Evolutionary conservation across 2,113 vertebrate species (phyloP).

Genomic region (Nibea coibor): DNA sequence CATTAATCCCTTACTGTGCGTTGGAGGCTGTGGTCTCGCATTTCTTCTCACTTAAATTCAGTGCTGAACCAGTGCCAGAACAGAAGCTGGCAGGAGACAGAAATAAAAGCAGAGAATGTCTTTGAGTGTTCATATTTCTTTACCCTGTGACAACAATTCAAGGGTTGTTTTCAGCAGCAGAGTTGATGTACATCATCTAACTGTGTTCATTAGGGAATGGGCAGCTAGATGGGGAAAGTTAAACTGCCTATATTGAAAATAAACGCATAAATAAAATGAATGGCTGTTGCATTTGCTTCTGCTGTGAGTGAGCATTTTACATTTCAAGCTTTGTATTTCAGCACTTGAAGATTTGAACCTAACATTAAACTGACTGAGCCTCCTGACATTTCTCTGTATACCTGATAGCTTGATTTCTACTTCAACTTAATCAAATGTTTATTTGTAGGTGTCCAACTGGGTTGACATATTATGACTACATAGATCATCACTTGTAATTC

Average conservation of each 20-base stretch:
- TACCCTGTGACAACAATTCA: slow-evolving; percentile 3
- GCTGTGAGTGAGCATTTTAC: not conserved
- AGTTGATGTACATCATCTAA: not conserved
- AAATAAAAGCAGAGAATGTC: not conserved
- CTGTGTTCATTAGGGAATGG: not conserved
- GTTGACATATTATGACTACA: not conserved
- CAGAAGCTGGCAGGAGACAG: slow-evolving; percentile 42
- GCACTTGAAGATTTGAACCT: not conserved
- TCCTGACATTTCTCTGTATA: not conserved
- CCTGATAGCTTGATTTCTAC: not conserved
- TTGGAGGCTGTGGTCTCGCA: slow-evolving; percentile 30
- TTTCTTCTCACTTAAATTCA: slow-evolving; percentile 42
- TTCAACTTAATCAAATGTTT: not conserved
- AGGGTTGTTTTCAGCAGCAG: slow-evolving; percentile 6
- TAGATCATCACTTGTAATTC: not conserved
- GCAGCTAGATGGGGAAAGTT: not conserved
- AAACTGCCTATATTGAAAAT: not conserved
- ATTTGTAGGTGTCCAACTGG: not conserved
- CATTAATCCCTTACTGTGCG: slow-evolving; percentile 41
- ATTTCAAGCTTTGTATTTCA: not conserved
- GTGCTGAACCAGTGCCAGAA: slow-evolving; percentile 46
- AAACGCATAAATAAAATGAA: not conserved
- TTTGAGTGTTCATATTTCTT: slow-evolving; percentile 32
- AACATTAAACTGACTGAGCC: not conserved
- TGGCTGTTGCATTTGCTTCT: not conserved